A percentile compares a stretch with the other conserved stretches of the same genome.
phyloP scores from a whole-genome alignment of 2,888 invertebrate species.

The Herminia tarsipennalis region DNA sequence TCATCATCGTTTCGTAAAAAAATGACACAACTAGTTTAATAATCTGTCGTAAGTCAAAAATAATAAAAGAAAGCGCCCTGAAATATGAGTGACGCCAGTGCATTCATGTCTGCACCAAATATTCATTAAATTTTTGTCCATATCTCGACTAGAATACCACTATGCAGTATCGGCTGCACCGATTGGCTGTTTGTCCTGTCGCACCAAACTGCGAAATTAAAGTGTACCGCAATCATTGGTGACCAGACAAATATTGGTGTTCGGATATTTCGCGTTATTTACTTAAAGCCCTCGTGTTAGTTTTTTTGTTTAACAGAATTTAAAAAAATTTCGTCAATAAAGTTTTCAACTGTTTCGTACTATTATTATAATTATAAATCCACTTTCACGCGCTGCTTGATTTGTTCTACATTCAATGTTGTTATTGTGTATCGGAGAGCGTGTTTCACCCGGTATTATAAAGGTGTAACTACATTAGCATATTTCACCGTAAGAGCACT shows the following conservation, averaged over 20 bases:
- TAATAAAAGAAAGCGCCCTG: background rate
- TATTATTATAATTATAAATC: too few species aligned
- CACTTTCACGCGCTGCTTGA: too few species aligned
- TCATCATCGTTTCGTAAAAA: background rate
- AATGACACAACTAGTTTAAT: background rate
- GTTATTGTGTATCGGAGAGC: too few species aligned
- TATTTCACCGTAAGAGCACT: too few species aligned
- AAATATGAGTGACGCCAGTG: background rate
- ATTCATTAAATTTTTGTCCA: slow-evolving; percentile 5
- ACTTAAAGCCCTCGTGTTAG: too few species aligned
- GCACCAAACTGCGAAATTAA: slow-evolving; percentile 10
- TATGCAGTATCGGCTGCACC: slow-evolving; percentile 1
- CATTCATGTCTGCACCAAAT: slow-evolving; percentile 9
- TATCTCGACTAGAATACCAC: background rate
- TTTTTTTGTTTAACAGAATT: too few species aligned
- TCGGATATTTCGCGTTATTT: background rate
- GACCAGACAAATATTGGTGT: slow-evolving; percentile 10
- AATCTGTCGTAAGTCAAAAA: background rate
- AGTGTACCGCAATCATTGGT: slow-evolving; percentile 11
- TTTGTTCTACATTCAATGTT: too few species aligned
- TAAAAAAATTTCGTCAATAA: too few species aligned
- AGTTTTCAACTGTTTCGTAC: too few species aligned
- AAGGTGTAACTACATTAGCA: too few species aligned
- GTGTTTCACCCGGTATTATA: too few species aligned
- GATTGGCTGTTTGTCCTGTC: slow-evolving; percentile 10